These are phyloP conservation scores for Lineus longissimus DNA, from an alignment of 1,140 invertebrate species.

Conservation along the genomic window DNA sequence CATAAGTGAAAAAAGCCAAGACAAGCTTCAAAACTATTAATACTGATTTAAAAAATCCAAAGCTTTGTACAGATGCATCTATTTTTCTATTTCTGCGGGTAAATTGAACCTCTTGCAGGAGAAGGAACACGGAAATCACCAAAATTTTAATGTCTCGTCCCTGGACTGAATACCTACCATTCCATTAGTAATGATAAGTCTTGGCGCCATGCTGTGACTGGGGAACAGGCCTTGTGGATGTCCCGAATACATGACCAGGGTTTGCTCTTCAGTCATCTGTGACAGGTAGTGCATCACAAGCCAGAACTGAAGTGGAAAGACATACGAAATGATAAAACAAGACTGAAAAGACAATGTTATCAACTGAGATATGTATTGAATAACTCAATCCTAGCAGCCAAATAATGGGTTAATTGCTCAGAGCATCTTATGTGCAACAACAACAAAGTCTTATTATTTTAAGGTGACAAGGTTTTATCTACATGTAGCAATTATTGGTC, in stretches of 20 bases:
- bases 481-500: not conserved
- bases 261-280: constrained; percentile 63
- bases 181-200: constrained; percentile 68
- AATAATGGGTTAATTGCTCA: not conserved
- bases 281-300: constrained; percentile 63
- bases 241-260: constrained; percentile 66
- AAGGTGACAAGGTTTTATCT: not conserved
- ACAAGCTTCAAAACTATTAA: too few relatives aligned
- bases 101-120: too few relatives aligned
- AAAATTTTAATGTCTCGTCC: too few relatives aligned
- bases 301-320: constrained; percentile 59
- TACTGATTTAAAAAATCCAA: too few relatives aligned
- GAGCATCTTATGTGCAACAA: not conserved
- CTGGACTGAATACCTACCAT: constrained; percentile 63
- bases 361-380: not conserved
- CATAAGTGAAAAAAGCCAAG: not conserved
- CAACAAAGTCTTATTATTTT: not conserved
- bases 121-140: too few relatives aligned
- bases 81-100: too few relatives aligned
- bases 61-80: too few relatives aligned
- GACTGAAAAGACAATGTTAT: not conserved
- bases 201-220: constrained; percentile 55
- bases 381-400: not conserved
- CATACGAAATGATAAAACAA: not conserved
- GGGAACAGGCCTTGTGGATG: constrained; percentile 68